Base-by-base conservation (phyloP, 2,113 vertebrate genomes). In the Delphinus delphis region DNA sequence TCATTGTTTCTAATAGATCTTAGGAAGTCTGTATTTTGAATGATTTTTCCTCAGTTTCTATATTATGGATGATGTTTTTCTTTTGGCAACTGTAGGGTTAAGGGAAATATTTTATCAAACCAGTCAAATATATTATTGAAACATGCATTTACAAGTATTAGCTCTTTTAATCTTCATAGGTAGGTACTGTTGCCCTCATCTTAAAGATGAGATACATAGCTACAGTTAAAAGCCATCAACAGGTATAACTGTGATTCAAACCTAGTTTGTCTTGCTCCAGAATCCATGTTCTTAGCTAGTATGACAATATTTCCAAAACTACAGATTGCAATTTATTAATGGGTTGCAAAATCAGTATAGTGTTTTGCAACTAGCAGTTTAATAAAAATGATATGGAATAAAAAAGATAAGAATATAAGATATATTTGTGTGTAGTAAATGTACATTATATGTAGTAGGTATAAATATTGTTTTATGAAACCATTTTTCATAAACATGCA, bases 1-100 rank as follows among this genome's bases (percentile, higher is more conserved):
- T 55, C 67, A 50, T 77, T 96, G 55, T 79, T 95, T 95, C 76
- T 96, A 87, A 93, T 90, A 84, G 36, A 23, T 83, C 15, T 68
- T 86, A 65, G 36, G 44, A 67, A 85, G 25, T 71, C 26, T 87
- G 1, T 79, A 67, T 77, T 70, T 87, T 93, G 96, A 93, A 80
- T 87, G 20, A 47, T 88, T 77, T 86, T n/a, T 31, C 6, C 47
- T 87, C 17, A 85, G 70, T 81, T 93, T 85, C n/a, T 87, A 4
- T 73, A 58, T 80, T 71, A 18, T 5, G 21, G 8, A 65, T 93
- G 0, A 38, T 58, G 3, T 20, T 95, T 95, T 94, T 68, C 15
- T 96, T 79, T 90, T 95, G 68, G 36, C 26, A 87, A 25, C 20
- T 95, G 9, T 33, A 85, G n/a, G 53, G 8, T 68, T 13, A 80